Conservation (phyloP, 2,888 invertebrate genomes). For the Pandemis corylana region DNA sequence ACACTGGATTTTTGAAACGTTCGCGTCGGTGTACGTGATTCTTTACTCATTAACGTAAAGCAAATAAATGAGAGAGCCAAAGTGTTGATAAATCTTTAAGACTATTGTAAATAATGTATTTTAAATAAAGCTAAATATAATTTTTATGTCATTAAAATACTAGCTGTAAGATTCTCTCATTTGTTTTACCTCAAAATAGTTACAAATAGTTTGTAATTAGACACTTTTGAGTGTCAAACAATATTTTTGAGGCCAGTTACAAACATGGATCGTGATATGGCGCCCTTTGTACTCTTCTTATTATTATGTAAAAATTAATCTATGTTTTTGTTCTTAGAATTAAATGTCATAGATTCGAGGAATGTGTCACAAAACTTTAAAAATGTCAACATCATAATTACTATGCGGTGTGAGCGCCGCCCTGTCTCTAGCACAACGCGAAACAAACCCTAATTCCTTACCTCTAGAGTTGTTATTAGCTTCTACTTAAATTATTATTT, state of each 20-base stretch:
- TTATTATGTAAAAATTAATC: neutral
- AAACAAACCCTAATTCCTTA: conserved; percentile 28
- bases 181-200: conserved; percentile 73
- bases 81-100: conserved; percentile 70
- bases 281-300: neutral
- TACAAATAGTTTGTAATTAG: conserved; percentile 55
- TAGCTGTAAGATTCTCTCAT: conserved; percentile 66
- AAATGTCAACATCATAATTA: neutral
- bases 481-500: conserved; percentile 47
- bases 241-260: conserved; percentile 5
- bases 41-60: conserved; percentile 44
- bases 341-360: neutral
- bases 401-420: conserved; percentile 15
- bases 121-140: conserved; percentile 61
- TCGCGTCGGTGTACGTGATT: conserved; percentile 4
- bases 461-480: conserved; percentile 45
- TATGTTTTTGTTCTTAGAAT: conserved; percentile 10
- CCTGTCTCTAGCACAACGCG: conserved; percentile 40
- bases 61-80: conserved; percentile 73
- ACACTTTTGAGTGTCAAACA: conserved; percentile 9
- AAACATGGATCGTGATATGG: conserved; percentile 10
- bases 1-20: neutral
- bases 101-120: conserved; percentile 70
- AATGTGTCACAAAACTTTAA: conserved; percentile 3
- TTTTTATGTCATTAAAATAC: conserved; percentile 66